Percentiles rank a stretch among this genome's conserved stretches.
Evolutionary conservation across 23 tunicate species (phyloP).

Genomic region (Ascidia mentula): DNA sequence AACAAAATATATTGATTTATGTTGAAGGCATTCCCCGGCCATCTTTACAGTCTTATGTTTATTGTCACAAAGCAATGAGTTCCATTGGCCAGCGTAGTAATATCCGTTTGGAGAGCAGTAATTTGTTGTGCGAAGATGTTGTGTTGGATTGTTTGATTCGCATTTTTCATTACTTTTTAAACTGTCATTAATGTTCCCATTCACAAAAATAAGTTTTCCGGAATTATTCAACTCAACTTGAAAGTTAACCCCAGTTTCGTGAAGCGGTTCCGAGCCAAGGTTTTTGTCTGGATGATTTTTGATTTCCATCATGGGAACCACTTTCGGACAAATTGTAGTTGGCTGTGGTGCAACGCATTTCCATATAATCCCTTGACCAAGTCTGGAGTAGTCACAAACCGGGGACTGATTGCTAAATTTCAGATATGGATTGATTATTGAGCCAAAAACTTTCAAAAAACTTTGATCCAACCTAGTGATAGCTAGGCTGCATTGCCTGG

Average conservation of each 20-base stretch:
- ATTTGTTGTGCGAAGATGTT: background rate
- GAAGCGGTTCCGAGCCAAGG: background rate
- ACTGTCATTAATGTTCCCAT: background rate
- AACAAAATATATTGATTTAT: conserved; percentile 29
- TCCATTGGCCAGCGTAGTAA: conserved; percentile 11
- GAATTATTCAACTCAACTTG: background rate
- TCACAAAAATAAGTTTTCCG: background rate
- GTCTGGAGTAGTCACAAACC: background rate
- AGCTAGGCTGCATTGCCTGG: too few relatives aligned
- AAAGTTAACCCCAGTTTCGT: background rate
- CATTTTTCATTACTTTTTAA: background rate
- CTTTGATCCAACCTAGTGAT: too few relatives aligned
- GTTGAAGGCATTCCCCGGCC: conserved; percentile 6
- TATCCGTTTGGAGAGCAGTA: background rate
- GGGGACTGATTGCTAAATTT: background rate
- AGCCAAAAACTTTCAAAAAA: too few relatives aligned
- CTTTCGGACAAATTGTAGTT: background rate
- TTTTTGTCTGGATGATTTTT: background rate
- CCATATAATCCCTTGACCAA: background rate
- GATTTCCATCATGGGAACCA: background rate
- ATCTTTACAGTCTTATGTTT: background rate
- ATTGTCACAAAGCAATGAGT: conserved; percentile 13
- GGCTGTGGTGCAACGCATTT: background rate
- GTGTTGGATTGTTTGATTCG: background rate
- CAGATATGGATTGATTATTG: too few relatives aligned